phyloP scores from a whole-genome alignment of 2,797 vertebrate genomes.

The Myotis findleyi region DNA sequence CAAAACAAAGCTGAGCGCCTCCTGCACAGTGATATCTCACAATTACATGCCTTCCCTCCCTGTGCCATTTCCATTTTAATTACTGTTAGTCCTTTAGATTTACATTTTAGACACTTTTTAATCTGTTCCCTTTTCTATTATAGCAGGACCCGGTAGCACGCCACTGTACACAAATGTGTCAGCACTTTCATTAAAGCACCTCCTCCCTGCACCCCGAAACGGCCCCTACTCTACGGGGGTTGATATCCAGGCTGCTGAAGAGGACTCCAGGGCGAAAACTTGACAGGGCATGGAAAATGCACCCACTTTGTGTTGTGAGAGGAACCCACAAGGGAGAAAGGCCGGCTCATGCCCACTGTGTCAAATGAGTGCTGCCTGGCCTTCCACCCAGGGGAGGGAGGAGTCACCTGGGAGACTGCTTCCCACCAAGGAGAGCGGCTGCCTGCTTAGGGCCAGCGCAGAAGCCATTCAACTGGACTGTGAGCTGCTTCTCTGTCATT shows the following conservation, averaged over 20 bases:
- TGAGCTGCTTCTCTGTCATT: background rate
- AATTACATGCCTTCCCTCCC: slow-evolving; percentile 97
- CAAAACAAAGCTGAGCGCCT: slow-evolving; percentile 94
- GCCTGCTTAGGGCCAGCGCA: background rate
- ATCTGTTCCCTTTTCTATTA: slow-evolving; percentile 92
- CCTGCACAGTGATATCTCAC: slow-evolving; percentile 96
- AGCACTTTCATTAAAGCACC: slow-evolving; percentile 87
- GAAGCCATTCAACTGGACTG: background rate
- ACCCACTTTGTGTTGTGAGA: slow-evolving; percentile 26
- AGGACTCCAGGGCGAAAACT: slow-evolving; percentile 78
- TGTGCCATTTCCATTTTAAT: slow-evolving; percentile 98
- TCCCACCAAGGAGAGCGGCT: background rate
- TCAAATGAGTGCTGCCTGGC: accelerated
- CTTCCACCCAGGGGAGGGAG: background rate
- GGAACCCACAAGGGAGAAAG: accelerated
- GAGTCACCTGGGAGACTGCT: background rate
- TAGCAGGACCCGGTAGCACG: slow-evolving; percentile 85
- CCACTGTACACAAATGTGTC: slow-evolving; percentile 88
- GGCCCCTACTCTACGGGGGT: slow-evolving; percentile 81
- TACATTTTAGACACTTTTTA: slow-evolving; percentile 94
- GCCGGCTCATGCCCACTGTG: background rate
- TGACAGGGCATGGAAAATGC: slow-evolving; percentile 69
- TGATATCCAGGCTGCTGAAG: slow-evolving; percentile 84
- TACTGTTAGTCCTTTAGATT: slow-evolving; percentile 96
- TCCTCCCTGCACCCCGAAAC: slow-evolving; percentile 72